Evolutionary conservation across 2,888 invertebrate genomes (phyloP).

Genomic region (Rhingia rostrata): DNA sequence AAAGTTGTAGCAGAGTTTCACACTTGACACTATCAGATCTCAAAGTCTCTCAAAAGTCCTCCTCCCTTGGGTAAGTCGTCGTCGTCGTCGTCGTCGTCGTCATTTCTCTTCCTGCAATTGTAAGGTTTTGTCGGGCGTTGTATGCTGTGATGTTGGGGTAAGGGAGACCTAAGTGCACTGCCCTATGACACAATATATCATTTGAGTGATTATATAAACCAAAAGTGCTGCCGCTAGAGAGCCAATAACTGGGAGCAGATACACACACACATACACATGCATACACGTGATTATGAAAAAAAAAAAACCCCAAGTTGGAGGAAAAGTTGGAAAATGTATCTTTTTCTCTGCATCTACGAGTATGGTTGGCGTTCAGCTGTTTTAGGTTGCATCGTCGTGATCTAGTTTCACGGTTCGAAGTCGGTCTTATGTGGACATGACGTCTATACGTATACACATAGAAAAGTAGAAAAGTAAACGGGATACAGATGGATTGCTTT

Average conservation of each 20-base stretch:
- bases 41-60: conserved; percentile 36
- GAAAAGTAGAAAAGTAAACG: too few relatives aligned
- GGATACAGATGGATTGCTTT: too few relatives aligned
- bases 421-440: background rate
- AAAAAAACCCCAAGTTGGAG: background rate
- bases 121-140: conserved; percentile 37
- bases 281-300: conserved; percentile 15
- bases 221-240: conserved; percentile 42
- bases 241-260: conserved; percentile 14
- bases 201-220: conserved; percentile 58
- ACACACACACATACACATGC: background rate
- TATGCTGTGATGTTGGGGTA: conserved; percentile 13
- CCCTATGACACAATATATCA: conserved; percentile 71
- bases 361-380: conserved; percentile 11
- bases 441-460: too few relatives aligned
- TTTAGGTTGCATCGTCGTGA: conserved; percentile 29
- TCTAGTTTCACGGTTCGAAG: conserved; percentile 42
- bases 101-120: conserved; percentile 56
- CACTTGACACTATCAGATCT: conserved; percentile 66
- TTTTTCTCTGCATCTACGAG: conserved; percentile 6
- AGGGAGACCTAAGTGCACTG: conserved; percentile 66
- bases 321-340: conserved; percentile 29
- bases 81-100: background rate
- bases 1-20: conserved; percentile 42
- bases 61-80: conserved; percentile 36